Base-by-base conservation (phyloP, 2,888 invertebrate genomes). In the Cephalotes varians region DNA sequence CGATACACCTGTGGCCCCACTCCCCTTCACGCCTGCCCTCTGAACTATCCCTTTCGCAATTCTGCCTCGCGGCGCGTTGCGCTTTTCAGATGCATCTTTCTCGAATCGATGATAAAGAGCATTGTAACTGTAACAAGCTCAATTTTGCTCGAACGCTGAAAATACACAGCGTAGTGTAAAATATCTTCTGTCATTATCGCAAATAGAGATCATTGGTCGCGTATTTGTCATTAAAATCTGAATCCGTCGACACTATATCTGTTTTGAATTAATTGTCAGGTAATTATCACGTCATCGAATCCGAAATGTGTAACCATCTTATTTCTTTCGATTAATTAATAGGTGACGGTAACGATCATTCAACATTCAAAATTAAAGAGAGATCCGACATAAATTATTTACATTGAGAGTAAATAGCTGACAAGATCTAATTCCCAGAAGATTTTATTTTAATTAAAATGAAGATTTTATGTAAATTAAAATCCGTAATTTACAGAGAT, bases 1-100 rank as follows among this genome's bases (percentile, higher is more conserved):
- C 77, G 83, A 88, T 79, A 80, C 88, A 88, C 87, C 83, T 85
- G 88, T 88, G 84, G 34, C 84, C 74, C 6, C 21, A 40, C 51
- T 54, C 54, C 15, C 31, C 25, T 10, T 51, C 62, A 7, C 31
- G 21, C 76, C 69, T 44, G 28, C 21, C 76, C 37, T 28, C 2
- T 12, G 47, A 37, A 40, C 60, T 60, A 31, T 15, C 21, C 31
- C 47, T 47, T 74, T 74, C 40, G 54, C 51, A 67, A n/a, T 28
- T 49, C 18, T 37, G 31, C 40, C 31, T 54, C 31, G n/a, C 21
- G 31, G 54, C 47, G 28, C 40, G 54, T 67, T 28, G 54, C 49
- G 31, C 40, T 40, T 56, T 77, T 40, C n/a, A n/a, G 40, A 77
- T 1, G 10, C 10, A 2, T 67, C 44, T 34, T 31, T 31, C 40